A percentile compares a stretch with the other conserved stretches of the same genome.
phyloP scores from a whole-genome alignment of 2,888 invertebrate species.

The Monochamus alternatus region DNA sequence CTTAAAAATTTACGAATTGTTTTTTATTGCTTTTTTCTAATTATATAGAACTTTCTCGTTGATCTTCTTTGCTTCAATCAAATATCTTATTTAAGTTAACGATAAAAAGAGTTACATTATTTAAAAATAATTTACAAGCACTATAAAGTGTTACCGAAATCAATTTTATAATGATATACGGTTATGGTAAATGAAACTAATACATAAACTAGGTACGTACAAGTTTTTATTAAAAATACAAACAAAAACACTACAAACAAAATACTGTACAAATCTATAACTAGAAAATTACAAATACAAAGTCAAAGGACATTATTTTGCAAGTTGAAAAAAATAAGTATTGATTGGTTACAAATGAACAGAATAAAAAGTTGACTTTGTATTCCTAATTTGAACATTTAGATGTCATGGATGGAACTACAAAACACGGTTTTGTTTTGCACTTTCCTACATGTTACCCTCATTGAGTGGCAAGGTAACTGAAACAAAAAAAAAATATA shows the following conservation, averaged over 20 bases:
- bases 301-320: not conserved
- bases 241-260: conserved; percentile 13
- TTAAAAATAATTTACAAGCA: too few species aligned
- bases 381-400: conserved; percentile 4
- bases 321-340: not conserved
- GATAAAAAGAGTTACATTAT: too few species aligned
- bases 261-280: conserved; percentile 19
- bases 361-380: not conserved
- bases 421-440: conserved; percentile 48
- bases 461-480: conserved; percentile 17
- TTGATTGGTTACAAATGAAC: not conserved
- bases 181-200: not conserved
- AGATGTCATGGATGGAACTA: conserved; percentile 41
- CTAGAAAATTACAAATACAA: conserved; percentile 9
- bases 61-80: too few species aligned
- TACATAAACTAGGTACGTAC: conserved; percentile 6
- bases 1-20: too few species aligned
- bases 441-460: conserved; percentile 43
- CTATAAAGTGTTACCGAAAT: too few species aligned
- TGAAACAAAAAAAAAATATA: conserved; percentile 33
- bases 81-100: too few species aligned
- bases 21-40: too few species aligned
- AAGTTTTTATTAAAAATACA: conserved; percentile 25
- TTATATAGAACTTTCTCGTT: too few species aligned
- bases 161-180: too few species aligned